Percentiles rank a stretch among this genome's conserved stretches.
These are phyloP conservation scores for Torymus aiolomorphi DNA, from an alignment of 2,888 invertebrate genomes.

Conservation along the genomic window DNA sequence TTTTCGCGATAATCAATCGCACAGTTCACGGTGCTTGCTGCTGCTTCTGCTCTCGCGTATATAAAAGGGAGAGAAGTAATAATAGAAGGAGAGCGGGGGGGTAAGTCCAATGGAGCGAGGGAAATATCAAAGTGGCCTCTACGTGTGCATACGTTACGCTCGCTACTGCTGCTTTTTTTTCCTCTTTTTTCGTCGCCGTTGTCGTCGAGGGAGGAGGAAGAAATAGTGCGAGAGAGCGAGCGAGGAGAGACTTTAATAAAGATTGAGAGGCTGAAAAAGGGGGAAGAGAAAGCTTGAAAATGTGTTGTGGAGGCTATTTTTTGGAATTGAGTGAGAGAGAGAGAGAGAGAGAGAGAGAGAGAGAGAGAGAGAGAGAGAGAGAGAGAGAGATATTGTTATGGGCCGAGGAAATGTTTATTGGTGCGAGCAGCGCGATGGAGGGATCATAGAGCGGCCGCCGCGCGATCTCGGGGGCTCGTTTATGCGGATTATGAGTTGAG, in stretches of 20 bases:
- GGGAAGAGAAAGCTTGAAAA: neutral
- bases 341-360: no score
- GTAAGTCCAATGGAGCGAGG: constrained; percentile 20
- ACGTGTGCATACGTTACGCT: neutral
- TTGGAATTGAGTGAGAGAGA: neutral
- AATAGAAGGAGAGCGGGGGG: constrained; percentile 22
- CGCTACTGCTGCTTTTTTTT: neutral
- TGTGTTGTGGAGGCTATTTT: neutral
- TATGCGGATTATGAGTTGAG: no score
- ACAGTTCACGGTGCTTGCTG: no score
- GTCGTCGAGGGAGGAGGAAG: no score
- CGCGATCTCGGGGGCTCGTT: no score
- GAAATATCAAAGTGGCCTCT: constrained; percentile 41
- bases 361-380: no score
- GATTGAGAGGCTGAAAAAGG: neutral
- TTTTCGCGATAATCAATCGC: no score
- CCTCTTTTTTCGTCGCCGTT: neutral
- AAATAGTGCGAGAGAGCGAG: no score
- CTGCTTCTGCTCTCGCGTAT: neutral
- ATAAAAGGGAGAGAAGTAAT: constrained; percentile 27
- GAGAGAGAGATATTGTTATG: neutral
- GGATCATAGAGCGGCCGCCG: no score
- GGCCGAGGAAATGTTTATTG: no score
- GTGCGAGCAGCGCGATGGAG: no score
- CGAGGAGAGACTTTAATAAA: no score